A percentile compares a stretch with the other conserved stretches of the same genome.
Evolutionary conservation across 2,797 vertebrate species (phyloP).

Genomic region (Adrianichthys oophorus): DNA sequence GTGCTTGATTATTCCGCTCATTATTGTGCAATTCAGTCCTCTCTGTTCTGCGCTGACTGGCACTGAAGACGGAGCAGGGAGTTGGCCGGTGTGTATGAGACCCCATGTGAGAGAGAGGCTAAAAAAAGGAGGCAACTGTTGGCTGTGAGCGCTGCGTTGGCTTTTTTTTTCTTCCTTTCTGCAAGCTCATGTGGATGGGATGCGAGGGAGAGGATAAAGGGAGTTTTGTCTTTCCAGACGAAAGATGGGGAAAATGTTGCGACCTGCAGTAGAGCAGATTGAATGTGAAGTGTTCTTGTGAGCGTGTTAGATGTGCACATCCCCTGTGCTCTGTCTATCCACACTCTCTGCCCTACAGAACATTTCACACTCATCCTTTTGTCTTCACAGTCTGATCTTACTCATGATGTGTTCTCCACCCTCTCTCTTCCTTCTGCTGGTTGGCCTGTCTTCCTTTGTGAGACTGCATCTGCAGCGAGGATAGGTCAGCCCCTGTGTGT

Average conservation of each 20-base stretch:
- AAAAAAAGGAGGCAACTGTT: constrained; percentile 54
- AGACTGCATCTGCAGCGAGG: constrained; percentile 79
- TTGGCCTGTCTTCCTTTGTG: constrained; percentile 55
- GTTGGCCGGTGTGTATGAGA: constrained; percentile 48
- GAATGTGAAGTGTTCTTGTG: constrained; percentile 21
- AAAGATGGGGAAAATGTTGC: constrained; percentile 48
- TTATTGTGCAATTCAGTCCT: constrained; percentile 50
- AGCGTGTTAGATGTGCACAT: constrained; percentile 28
- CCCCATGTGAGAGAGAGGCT: constrained; percentile 30
- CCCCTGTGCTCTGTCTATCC: constrained; percentile 34
- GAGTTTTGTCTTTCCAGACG: constrained; percentile 54
- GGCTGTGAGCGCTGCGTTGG: constrained; percentile 52
- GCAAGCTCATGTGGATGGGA: constrained; percentile 66
- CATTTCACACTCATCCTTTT: constrained; percentile 55
- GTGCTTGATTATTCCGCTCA: constrained; percentile 49
- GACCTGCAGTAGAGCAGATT: constrained; percentile 45
- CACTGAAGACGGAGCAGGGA: constrained; percentile 57
- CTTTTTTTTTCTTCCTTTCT: constrained; percentile 56
- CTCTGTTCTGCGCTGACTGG: constrained; percentile 52
- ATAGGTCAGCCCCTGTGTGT: constrained; percentile 71
- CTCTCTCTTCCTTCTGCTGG: constrained; percentile 43
- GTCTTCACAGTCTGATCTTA: constrained; percentile 48
- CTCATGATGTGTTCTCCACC: constrained; percentile 56
- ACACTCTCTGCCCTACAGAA: constrained; percentile 55
- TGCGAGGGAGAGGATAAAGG: constrained; percentile 53